A percentile compares a stretch with the other conserved stretches of the same genome.
phyloP scores from a whole-genome alignment of 2,797 vertebrate species.

The Melanogrammus aeglefinus region DNA sequence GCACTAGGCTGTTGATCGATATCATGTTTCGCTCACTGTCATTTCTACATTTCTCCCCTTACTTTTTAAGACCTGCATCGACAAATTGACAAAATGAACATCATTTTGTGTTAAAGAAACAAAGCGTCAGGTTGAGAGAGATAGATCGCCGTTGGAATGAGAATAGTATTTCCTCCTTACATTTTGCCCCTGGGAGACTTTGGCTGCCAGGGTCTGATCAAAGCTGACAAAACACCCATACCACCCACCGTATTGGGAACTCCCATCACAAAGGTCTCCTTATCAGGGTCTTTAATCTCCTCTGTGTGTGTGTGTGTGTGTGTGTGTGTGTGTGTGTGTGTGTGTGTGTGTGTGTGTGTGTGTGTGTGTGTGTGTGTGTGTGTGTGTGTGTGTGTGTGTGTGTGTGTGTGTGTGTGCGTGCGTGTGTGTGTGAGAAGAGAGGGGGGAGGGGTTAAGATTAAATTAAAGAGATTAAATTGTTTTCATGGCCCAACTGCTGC shows the following conservation, averaged over 20 bases:
- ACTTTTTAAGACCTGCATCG: not conserved
- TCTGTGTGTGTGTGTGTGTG: slow-evolving; percentile 67
- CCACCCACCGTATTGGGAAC: slow-evolving; percentile 50
- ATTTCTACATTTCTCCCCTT: not conserved
- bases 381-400: slow-evolving; percentile 62
- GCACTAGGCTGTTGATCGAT: not conserved
- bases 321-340: slow-evolving; percentile 59
- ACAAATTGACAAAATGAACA: not conserved
- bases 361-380: slow-evolving; percentile 62
- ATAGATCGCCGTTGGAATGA: not conserved
- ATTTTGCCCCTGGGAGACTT: slow-evolving; percentile 6
- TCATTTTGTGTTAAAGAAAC: not conserved
- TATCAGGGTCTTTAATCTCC: slow-evolving; percentile 66
- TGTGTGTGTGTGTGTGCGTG: slow-evolving; percentile 65
- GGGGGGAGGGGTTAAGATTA: slow-evolving; percentile 52
- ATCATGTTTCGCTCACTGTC: no score
- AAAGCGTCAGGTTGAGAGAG: not conserved
- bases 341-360: slow-evolving; percentile 66
- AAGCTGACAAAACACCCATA: slow-evolving; percentile 24
- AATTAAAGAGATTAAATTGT: slow-evolving; percentile 76
- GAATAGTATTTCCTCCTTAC: not conserved
- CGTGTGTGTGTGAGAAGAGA: slow-evolving; percentile 58
- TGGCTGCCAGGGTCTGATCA: slow-evolving; percentile 10
- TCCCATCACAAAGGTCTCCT: slow-evolving; percentile 52
- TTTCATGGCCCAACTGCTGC: slow-evolving; percentile 75